Base-by-base conservation (phyloP, 2,888 invertebrate genomes). In the Alentia gelatinosa region DNA sequence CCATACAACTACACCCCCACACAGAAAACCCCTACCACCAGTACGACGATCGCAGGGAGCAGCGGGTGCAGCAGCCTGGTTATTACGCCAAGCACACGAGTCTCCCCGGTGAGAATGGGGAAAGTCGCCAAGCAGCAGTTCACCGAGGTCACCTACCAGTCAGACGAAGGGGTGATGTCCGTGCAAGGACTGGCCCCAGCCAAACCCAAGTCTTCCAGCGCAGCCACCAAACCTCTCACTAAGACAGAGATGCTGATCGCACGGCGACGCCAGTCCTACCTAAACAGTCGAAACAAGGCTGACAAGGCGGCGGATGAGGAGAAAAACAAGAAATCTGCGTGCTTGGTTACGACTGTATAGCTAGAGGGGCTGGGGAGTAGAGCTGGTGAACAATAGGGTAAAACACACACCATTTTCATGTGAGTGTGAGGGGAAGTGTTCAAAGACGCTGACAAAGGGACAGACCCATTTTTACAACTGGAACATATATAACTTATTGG, bases 1-100 rank as follows among this genome's bases (percentile, higher is more conserved):
- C 96, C 97, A 0, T 97, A 96, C 92, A 96, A 97, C 93, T 97
- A 97, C 92, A 96, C 95, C 89, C 96, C 96, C 88, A 95, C 94
- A 23, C 91, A 35, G 7, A 89, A 89, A 19, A 30, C 30, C 33
- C 12, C 3, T 1, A 30, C 30, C 26, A n/a, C 23, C 5, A n/a
- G n/a, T n/a, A n/a, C n/a, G n/a, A 33, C 79, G 37, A 19, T n/a
- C 1, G 83, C 83, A 1, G 39, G 83, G 9, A 37, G 7, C 79
- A 79, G 79, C 37, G 33, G 35, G n/a, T 23, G 7, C 1, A 33
- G 39, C 37, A 42, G n/a, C 23, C 33, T 47, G 39, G 33, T 30
- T 50, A n/a, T 26, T 19, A n/a, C 47, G 1, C 26, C 19, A 0
- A 50, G 47, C 12, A 39, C 83, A 26, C 26, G 86, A 1, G 47